Evolutionary conservation across 2,113 vertebrate species (phyloP).

Genomic region (Chaetodon auriga): DNA sequence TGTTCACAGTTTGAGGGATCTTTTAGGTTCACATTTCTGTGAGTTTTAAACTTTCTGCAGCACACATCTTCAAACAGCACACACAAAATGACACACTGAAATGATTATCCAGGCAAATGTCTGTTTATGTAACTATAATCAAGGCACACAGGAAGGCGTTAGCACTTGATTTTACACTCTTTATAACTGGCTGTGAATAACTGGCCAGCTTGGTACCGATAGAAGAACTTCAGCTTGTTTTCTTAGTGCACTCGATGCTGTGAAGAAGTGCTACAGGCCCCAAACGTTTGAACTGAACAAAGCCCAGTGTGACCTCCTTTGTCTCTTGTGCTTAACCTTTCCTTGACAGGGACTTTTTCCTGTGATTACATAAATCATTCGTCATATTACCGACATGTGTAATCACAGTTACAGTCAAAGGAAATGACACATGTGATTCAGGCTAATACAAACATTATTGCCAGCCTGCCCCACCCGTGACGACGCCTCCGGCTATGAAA

Average conservation of each 20-base stretch:
- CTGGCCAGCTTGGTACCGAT: background rate
- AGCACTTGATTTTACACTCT: background rate
- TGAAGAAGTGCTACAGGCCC: background rate
- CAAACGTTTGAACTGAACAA: background rate
- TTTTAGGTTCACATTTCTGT: background rate
- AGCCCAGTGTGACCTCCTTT: background rate
- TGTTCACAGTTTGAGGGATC: background rate
- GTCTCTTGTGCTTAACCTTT: background rate
- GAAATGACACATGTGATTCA: conserved; percentile 56
- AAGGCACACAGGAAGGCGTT: background rate
- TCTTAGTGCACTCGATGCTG: background rate
- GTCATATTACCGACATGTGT: conserved; percentile 37
- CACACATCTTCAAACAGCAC: background rate
- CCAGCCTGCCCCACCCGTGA: conserved; percentile 1
- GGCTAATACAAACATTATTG: conserved; percentile 32
- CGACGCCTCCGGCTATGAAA: background rate
- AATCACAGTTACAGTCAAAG: conserved; percentile 11
- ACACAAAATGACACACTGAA: too few relatives aligned
- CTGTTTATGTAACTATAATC: background rate
- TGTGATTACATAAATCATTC: conserved; percentile 29
- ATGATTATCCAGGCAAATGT: background rate
- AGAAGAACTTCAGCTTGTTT: background rate
- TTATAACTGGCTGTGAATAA: background rate
- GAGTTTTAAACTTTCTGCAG: background rate
- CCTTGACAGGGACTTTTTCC: background rate